Evolutionary conservation across 1,140 invertebrate genomes (phyloP), one percentile per base, ranked within the genome.

Genomic region (Metaphire vulgaris): DNA sequence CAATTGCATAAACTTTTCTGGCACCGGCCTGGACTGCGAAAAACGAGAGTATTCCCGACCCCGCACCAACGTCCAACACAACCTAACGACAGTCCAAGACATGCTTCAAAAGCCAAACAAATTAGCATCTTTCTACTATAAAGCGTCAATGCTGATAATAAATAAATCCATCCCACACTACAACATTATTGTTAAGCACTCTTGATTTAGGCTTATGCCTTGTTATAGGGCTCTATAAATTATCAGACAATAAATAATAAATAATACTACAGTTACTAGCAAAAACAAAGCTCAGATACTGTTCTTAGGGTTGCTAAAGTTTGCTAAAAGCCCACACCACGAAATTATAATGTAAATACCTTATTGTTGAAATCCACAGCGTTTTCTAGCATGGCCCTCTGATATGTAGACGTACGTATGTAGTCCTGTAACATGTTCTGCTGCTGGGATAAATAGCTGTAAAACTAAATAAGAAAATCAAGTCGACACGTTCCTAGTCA

Each of bases 381-480:
- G 87, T 99, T 99, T 66, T 92, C 91, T n/a, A 98, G 87, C 86
- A 99, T 98, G 69, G 97, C 96, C 81, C 93, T 90, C 85, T 99
- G 97, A 87, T 99, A 99, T 69, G 97, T 99, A 81, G 94, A 95
- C 30, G 97, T 99, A 79, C 97, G 89, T 69, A 99, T 95, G 85
- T 97, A 99, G 87, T 99, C 97, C 88, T 90, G 89, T 92, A 99
- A 95, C 97, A 99, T 99, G 83, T 99, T 99, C 87, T 99, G 97
- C 86, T 99, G 97, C 85, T 99, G 97, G 69, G 95, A 97, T 74
- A 99, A 87, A 87, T 98, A 99, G 74, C 96, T 96, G 87, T 99
- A 99, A 87, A 99, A 99, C 89, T 99, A 91, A 83, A 95, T 85
- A 65, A 64, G 71, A 69, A 77, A n/a, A n/a, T n/a, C n/a, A n/a